Percentiles rank a stretch among this genome's conserved stretches.
These are phyloP conservation scores for Rhabdomys dilectus DNA, from an alignment of 2,113 vertebrate genomes.

Conservation along the genomic window DNA sequence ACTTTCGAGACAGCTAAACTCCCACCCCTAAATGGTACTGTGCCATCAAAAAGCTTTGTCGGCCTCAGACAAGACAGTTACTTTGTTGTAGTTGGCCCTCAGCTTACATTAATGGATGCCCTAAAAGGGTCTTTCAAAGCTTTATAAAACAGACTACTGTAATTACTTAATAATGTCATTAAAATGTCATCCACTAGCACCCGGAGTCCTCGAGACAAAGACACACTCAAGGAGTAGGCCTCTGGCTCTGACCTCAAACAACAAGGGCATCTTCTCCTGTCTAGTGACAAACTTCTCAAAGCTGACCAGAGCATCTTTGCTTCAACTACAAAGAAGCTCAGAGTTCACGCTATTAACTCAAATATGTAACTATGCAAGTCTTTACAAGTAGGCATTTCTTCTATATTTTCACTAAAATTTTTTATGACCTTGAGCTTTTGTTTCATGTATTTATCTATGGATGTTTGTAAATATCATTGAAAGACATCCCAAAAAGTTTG, in stretches of 20 bases:
- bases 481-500: neutral
- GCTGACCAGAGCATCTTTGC: neutral
- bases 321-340: slow-evolving; percentile 43
- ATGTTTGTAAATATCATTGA: neutral
- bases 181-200: slow-evolving; percentile 29
- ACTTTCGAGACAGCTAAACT: neutral
- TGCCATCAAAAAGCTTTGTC: slow-evolving; percentile 42
- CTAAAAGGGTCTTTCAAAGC: slow-evolving; percentile 4
- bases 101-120: slow-evolving; percentile 40
- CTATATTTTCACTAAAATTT: slow-evolving; percentile 27
- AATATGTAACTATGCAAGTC: neutral
- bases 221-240: neutral
- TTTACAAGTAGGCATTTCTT: slow-evolving; percentile 17
- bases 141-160: slow-evolving; percentile 39
- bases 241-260: neutral
- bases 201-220: neutral
- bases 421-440: slow-evolving; percentile 18
- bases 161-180: slow-evolving; percentile 52
- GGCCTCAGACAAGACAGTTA: slow-evolving; percentile 25
- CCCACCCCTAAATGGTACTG: neutral
- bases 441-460: neutral
- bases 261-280: neutral
- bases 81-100: slow-evolving; percentile 42
- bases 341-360: slow-evolving; percentile 40
- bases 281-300: neutral